phyloP scores from a whole-genome alignment of 2,797 vertebrate genomes.

The Fistularia tabacaria region DNA sequence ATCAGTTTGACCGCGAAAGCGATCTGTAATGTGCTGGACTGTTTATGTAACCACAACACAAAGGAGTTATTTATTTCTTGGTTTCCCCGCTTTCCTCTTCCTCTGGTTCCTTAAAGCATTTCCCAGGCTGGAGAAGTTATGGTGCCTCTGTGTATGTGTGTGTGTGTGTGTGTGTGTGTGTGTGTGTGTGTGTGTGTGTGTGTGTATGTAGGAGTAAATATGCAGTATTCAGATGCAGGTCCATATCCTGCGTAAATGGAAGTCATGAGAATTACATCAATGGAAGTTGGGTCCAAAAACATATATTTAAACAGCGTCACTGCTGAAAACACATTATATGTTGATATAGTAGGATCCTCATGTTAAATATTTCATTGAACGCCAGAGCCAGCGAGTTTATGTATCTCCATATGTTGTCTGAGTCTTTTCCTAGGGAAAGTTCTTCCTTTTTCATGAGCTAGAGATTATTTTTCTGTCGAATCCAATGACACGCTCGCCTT shows the following conservation, averaged over 20 bases:
- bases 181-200: constrained; percentile 1
- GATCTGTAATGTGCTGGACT: constrained; percentile 58
- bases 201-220: not conserved
- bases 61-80: constrained; percentile 75
- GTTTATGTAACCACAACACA: constrained; percentile 68
- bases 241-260: constrained; percentile 52
- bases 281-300: not conserved
- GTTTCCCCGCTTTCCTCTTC: constrained; percentile 66
- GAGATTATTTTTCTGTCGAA: constrained; percentile 22
- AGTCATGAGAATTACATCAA: constrained; percentile 59
- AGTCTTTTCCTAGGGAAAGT: too few species aligned
- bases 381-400: too few species aligned
- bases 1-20: constrained; percentile 51
- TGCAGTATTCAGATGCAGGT: constrained; percentile 23
- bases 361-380: too few species aligned
- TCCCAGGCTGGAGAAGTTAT: constrained; percentile 56
- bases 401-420: too few species aligned
- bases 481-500: constrained; percentile 45
- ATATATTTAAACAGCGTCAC: too few species aligned
- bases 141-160: constrained; percentile 20
- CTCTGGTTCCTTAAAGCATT: constrained; percentile 64
- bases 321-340: not conserved
- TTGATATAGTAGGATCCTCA: constrained; percentile 6
- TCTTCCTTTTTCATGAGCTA: too few species aligned
- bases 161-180: constrained; percentile 13